phyloP scores from a whole-genome alignment of 2,797 vertebrate genomes.

The Myioborus miniatus region DNA sequence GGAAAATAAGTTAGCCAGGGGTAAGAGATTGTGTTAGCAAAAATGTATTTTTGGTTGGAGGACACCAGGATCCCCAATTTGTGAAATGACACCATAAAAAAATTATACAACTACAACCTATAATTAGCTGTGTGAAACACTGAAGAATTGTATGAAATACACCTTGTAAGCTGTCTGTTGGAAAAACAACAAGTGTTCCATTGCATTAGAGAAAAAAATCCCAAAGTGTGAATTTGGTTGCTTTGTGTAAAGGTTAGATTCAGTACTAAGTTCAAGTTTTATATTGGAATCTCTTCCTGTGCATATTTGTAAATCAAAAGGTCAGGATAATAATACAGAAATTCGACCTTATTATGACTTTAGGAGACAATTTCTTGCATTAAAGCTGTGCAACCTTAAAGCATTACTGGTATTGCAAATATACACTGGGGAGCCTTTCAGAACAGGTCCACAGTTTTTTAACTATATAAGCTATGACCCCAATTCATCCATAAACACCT shows the following conservation, averaged over 20 bases:
- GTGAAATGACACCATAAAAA: neutral
- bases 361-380: neutral
- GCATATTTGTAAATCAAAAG: slow-evolving; percentile 38
- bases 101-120: neutral
- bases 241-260: slow-evolving; percentile 31
- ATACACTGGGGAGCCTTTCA: neutral
- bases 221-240: neutral
- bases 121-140: neutral
- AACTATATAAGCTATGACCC: neutral
- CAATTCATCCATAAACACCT: neutral
- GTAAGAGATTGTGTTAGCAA: neutral
- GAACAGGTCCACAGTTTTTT: neutral
- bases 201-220: neutral
- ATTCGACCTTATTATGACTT: neutral
- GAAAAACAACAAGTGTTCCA: neutral
- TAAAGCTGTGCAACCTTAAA: neutral
- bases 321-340: neutral
- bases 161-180: neutral
- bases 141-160: neutral
- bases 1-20: neutral
- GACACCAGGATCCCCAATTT: neutral
- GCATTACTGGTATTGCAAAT: neutral
- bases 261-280: neutral
- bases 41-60: neutral
- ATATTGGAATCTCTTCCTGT: neutral